Evolutionary conservation across 2,888 invertebrate genomes (phyloP).

Genomic region (Lamproptera curius): DNA sequence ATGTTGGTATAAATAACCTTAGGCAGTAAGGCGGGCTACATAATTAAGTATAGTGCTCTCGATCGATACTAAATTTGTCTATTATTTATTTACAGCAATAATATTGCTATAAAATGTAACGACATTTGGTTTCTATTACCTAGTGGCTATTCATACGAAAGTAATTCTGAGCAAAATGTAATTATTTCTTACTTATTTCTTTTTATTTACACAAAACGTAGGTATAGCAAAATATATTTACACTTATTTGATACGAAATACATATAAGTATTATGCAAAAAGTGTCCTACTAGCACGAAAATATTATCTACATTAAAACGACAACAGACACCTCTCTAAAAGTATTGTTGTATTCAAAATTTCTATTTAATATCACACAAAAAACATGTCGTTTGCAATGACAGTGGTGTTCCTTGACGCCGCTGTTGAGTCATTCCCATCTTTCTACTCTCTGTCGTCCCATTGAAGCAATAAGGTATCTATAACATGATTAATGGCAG

Average conservation of each 20-base stretch:
- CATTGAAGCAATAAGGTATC: constrained; percentile 65
- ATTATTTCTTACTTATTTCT: too few species aligned
- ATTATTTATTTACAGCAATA: constrained; percentile 20
- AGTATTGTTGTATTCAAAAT: constrained; percentile 8
- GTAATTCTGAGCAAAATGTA: too few species aligned
- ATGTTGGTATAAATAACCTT: constrained; percentile 53
- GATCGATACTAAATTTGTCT: constrained; percentile 53
- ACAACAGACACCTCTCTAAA: constrained; percentile 1
- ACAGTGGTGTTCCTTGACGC: constrained; percentile 21
- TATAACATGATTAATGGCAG: constrained; percentile 65
- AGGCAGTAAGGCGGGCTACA: constrained; percentile 47
- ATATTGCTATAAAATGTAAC: constrained; percentile 8
- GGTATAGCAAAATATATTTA: too few species aligned
- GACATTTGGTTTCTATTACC: too few species aligned
- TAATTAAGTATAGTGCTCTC: constrained; percentile 51
- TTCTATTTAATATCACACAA: constrained; percentile 5
- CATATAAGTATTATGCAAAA: too few species aligned
- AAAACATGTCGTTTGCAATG: background rate
- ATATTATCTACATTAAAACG: too few species aligned
- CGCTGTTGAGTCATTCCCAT: constrained; percentile 34
- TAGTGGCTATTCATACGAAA: too few species aligned
- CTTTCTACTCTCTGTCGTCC: constrained; percentile 41
- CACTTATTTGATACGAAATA: too few species aligned
- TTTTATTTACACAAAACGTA: too few species aligned
- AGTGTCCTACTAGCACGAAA: too few species aligned